These are phyloP conservation scores for Phalacrocorax pelagicus DNA, from an alignment of 2,113 vertebrate genomes.

Conservation along the genomic window DNA sequence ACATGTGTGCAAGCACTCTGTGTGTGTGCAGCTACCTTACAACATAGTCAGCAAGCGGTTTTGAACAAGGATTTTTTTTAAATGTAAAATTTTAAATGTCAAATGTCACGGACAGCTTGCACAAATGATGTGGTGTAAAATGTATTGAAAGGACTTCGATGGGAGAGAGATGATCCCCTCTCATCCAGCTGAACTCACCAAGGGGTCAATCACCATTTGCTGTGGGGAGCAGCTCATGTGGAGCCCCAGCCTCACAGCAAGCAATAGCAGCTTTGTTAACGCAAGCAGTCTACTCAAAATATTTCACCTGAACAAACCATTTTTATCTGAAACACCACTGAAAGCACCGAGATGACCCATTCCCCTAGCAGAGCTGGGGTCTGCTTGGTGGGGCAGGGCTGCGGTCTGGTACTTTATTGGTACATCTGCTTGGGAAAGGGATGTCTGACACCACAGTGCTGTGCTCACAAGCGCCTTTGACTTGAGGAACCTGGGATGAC, in stretches of 20 bases:
- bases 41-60: not conserved
- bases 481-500: not conserved
- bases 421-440: not conserved
- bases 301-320: not conserved
- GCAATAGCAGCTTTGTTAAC: not conserved
- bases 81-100: not conserved
- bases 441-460: not conserved
- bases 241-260: not conserved
- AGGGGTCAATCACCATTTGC: not conserved
- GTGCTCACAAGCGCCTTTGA: not conserved
- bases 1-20: accelerated
- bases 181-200: not conserved
- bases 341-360: not conserved
- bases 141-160: not conserved
- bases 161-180: not conserved
- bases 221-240: not conserved
- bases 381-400: not conserved
- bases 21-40: not conserved
- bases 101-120: not conserved
- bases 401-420: not conserved
- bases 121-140: not conserved
- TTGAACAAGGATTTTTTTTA: not conserved
- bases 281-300: not conserved
- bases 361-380: not conserved
- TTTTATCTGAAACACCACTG: not conserved